Evolutionary conservation across 2,113 vertebrate genomes (phyloP).

Genomic region (Perognathus longimembris): DNA sequence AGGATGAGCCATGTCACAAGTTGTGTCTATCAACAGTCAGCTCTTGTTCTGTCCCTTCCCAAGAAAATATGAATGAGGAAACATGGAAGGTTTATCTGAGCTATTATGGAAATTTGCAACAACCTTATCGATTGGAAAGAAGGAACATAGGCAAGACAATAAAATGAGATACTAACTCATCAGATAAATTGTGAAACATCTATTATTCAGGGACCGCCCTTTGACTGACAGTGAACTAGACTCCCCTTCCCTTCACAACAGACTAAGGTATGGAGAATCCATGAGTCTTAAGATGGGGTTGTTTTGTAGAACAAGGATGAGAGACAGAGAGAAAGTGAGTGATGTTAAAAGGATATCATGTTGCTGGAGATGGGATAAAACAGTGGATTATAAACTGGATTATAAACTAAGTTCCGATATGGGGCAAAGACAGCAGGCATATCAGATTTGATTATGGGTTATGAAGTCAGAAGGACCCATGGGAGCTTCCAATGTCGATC

Average conservation of each 20-base stretch:
- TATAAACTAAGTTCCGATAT: background rate
- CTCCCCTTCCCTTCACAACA: background rate
- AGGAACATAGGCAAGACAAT: constrained; percentile 18
- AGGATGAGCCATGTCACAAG: background rate
- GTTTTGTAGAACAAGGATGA: background rate
- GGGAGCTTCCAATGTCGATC: too few species aligned
- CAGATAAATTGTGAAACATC: background rate
- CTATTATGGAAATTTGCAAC: constrained; percentile 14
- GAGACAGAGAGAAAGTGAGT: background rate
- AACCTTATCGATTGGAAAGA: constrained; percentile 1
- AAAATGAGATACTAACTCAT: constrained; percentile 8
- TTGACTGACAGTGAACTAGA: background rate
- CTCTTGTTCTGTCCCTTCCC: background rate
- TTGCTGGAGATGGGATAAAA: background rate
- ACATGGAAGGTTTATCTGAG: constrained; percentile 4
- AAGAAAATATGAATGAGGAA: background rate
- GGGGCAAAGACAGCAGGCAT: background rate
- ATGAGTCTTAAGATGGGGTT: background rate
- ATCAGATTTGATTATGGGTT: background rate
- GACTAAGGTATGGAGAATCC: background rate
- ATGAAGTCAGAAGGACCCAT: background rate
- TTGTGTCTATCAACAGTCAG: background rate
- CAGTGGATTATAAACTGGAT: background rate
- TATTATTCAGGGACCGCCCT: background rate
- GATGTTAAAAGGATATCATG: background rate